phyloP scores from a whole-genome alignment of 2,113 vertebrate genomes.

The Zeus faber region DNA sequence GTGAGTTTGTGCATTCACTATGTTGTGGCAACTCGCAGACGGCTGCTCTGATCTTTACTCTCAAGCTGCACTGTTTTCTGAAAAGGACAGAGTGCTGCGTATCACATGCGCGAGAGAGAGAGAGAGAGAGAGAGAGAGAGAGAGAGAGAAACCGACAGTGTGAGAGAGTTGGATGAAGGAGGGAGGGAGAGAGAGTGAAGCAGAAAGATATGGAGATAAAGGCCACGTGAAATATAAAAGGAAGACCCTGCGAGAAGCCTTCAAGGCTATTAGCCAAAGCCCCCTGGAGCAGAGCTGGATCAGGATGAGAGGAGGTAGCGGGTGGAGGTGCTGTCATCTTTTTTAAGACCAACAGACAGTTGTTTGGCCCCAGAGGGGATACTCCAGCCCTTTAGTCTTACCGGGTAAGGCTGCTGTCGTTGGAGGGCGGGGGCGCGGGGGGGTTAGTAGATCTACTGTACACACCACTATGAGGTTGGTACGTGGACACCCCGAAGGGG shows the following conservation, averaged over 20 bases:
- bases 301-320: conserved; percentile 34
- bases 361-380: conserved; percentile 36
- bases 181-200: conserved; percentile 5
- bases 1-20: conserved; percentile 64
- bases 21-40: conserved; percentile 46
- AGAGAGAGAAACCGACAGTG: conserved; percentile 16
- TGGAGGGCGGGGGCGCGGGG: conserved; percentile 8
- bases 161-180: conserved; percentile 29
- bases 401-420: conserved; percentile 21
- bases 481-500: too few species aligned
- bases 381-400: conserved; percentile 31
- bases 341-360: conserved; percentile 40
- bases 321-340: conserved; percentile 41
- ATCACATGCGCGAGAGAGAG: not conserved
- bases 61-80: conserved; percentile 36
- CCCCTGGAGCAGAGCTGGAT: conserved; percentile 34
- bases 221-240: conserved; percentile 35
- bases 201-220: not conserved
- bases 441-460: conserved; percentile 21
- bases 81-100: conserved; percentile 2
- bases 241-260: conserved; percentile 28
- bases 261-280: conserved; percentile 46
- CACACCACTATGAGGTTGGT: conserved; percentile 13
- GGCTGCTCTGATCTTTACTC: conserved; percentile 49
- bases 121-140: conserved; percentile 6